These are phyloP conservation scores for Drosophila melanocephala DNA, from an alignment of 2,888 invertebrate species.

Conservation along the genomic window DNA sequence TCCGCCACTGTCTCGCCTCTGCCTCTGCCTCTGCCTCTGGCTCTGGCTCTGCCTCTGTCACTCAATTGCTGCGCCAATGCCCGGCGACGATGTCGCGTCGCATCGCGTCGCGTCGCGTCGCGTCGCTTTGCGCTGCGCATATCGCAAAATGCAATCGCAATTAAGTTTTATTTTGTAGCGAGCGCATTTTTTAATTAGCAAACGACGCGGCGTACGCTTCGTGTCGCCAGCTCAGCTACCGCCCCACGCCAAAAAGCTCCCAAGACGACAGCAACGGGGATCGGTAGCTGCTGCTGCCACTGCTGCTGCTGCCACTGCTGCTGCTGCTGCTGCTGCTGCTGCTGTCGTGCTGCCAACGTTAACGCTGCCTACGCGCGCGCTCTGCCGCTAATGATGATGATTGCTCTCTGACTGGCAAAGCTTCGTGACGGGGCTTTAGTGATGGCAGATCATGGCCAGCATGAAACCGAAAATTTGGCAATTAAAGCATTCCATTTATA, in stretches of 20 bases:
- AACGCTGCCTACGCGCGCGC: slow-evolving; percentile 47
- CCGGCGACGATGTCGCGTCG: slow-evolving; percentile 41
- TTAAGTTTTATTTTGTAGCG: slow-evolving; percentile 81
- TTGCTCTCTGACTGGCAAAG: slow-evolving; percentile 51
- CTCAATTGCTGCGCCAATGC: slow-evolving; percentile 64
- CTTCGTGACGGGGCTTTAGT: slow-evolving; percentile 32
- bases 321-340: slow-evolving; percentile 5
- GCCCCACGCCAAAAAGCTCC: slow-evolving; percentile 45
- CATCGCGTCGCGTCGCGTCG: slow-evolving; percentile 30
- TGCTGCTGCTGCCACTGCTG: background rate
- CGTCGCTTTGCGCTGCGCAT: slow-evolving; percentile 51
- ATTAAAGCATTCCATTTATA: background rate
- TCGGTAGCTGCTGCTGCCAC: slow-evolving; percentile 30
- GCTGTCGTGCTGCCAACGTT: slow-evolving; percentile 23
- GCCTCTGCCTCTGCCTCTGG: slow-evolving; percentile 17
- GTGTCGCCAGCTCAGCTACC: slow-evolving; percentile 56
- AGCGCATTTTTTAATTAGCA: slow-evolving; percentile 82
- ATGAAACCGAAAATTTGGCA: slow-evolving; percentile 3
- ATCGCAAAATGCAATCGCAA: slow-evolving; percentile 81
- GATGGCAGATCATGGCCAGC: slow-evolving; percentile 27
- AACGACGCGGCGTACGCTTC: slow-evolving; percentile 61
- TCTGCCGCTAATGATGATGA: slow-evolving; percentile 62
- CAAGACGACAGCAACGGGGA: slow-evolving; percentile 24
- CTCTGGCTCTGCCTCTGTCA: slow-evolving; percentile 9
- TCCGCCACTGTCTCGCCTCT: slow-evolving; percentile 28